These are phyloP conservation scores for Notoglanidium macrostoma DNA, from an alignment of 2,797 vertebrate genomes.

Conservation along the genomic window DNA sequence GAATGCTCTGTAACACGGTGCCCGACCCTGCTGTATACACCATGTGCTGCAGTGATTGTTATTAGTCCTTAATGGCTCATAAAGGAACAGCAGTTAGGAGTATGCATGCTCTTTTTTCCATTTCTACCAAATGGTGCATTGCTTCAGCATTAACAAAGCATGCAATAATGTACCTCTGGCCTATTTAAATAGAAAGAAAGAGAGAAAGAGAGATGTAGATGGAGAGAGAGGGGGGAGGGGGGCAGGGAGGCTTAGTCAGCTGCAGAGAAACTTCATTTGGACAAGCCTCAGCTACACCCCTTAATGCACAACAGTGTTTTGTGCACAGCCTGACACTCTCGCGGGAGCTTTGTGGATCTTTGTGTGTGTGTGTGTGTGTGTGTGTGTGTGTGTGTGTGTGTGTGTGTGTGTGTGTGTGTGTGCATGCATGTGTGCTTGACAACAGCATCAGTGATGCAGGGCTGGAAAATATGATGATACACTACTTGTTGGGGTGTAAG, in stretches of 20 bases:
- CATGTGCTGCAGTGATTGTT: conserved; percentile 18
- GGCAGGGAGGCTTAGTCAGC: conserved; percentile 5
- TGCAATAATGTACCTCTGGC: conserved; percentile 19
- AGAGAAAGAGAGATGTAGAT: neutral
- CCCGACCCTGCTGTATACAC: conserved; percentile 18
- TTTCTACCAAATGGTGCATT: conserved; percentile 20
- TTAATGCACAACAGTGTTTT: conserved; percentile 65
- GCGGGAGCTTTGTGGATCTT: conserved; percentile 55
- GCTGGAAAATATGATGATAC: conserved; percentile 1
- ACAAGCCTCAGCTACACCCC: conserved; percentile 65
- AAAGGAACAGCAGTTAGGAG: conserved; percentile 8
- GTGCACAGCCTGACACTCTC: conserved; percentile 65
- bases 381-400: conserved; percentile 21
- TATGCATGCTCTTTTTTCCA: neutral
- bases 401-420: conserved; percentile 1
- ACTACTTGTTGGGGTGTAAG: neutral
- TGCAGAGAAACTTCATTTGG: conserved; percentile 51
- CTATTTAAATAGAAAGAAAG: conserved; percentile 17
- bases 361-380: conserved; percentile 33
- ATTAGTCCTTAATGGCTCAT: conserved; percentile 26
- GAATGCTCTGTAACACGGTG: neutral
- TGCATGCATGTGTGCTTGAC: neutral
- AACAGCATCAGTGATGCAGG: neutral
- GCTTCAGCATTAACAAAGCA: conserved; percentile 35
- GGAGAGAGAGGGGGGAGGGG: neutral